These are phyloP conservation scores for Amiota mariae DNA, from an alignment of 2,888 invertebrate genomes.

Conservation along the genomic window DNA sequence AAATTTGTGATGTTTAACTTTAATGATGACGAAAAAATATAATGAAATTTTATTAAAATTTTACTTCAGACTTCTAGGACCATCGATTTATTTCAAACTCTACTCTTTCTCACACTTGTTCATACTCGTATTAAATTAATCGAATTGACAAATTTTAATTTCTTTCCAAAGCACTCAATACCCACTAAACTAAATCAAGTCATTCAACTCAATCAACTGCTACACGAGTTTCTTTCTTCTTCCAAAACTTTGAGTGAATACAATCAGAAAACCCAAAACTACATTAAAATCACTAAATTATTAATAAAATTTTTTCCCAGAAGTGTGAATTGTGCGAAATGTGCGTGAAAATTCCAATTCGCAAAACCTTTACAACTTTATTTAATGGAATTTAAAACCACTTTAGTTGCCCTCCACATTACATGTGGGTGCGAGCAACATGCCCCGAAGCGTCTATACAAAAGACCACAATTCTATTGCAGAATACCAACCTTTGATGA, in stretches of 20 bases:
- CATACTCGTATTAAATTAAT: too few species aligned
- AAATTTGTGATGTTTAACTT: too few species aligned
- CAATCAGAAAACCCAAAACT: conserved; percentile 38
- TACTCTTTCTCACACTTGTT: too few species aligned
- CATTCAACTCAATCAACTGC: conserved; percentile 5
- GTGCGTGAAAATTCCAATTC: conserved; percentile 65
- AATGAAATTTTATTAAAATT: too few species aligned
- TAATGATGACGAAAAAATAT: too few species aligned
- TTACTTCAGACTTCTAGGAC: too few species aligned
- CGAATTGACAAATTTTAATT: too few species aligned
- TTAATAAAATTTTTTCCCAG: conserved; percentile 69
- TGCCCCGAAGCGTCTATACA: conserved; percentile 52
- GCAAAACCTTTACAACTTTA: conserved; percentile 63
- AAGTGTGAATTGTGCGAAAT: conserved; percentile 65
- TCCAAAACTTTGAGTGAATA: not conserved
- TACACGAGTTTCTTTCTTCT: not conserved
- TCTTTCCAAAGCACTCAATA: not conserved
- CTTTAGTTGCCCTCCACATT: conserved; percentile 46
- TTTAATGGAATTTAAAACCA: conserved; percentile 73
- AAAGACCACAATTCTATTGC: conserved; percentile 61
- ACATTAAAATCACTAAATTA: conserved; percentile 68
- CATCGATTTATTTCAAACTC: too few species aligned
- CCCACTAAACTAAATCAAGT: not conserved
- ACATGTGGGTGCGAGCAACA: conserved; percentile 29
- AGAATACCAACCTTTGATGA: conserved; percentile 61